These are phyloP conservation scores for Nannobrachium achirus DNA, from an alignment of 2,113 vertebrate species.

Conservation along the genomic window DNA sequence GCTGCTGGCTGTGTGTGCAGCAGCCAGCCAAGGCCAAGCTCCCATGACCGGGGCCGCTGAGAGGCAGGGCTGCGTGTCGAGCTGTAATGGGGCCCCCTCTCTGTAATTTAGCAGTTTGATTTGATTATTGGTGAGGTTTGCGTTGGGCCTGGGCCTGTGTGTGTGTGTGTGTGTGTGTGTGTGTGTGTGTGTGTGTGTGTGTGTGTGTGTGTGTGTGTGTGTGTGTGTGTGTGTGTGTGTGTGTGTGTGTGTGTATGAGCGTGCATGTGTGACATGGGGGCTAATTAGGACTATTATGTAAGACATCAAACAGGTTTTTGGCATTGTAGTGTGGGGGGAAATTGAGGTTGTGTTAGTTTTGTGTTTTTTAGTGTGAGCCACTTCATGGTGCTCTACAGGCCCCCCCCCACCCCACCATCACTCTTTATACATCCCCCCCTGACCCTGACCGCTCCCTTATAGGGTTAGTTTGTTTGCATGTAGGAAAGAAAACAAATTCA, in stretches of 20 bases:
- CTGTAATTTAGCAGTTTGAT: constrained; percentile 54
- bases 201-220: no score
- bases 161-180: no score
- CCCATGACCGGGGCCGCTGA: constrained; percentile 21
- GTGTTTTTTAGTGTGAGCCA: no score
- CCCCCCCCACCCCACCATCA: constrained; percentile 4
- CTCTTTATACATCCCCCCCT: no score
- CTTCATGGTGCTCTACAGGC: neutral
- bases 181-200: no score
- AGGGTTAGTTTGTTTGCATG: constrained; percentile 10
- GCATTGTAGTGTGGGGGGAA: neutral
- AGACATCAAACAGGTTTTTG: constrained; percentile 24
- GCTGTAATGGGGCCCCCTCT: constrained; percentile 59
- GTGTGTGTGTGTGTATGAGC: no score
- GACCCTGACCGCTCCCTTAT: neutral
- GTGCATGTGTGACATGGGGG: neutral
- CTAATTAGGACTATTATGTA: constrained; percentile 33
- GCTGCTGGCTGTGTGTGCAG: neutral
- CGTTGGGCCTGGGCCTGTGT: constrained; percentile 21
- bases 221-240: no score
- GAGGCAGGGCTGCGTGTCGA: constrained; percentile 36
- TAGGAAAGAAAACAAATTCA: neutral
- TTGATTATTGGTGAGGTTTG: constrained; percentile 45
- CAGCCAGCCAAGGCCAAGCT: constrained; percentile 1
- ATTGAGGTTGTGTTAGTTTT: neutral